phyloP scores from a whole-genome alignment of 2,888 invertebrate genomes.

The Hemistola chrysoprasaria region DNA sequence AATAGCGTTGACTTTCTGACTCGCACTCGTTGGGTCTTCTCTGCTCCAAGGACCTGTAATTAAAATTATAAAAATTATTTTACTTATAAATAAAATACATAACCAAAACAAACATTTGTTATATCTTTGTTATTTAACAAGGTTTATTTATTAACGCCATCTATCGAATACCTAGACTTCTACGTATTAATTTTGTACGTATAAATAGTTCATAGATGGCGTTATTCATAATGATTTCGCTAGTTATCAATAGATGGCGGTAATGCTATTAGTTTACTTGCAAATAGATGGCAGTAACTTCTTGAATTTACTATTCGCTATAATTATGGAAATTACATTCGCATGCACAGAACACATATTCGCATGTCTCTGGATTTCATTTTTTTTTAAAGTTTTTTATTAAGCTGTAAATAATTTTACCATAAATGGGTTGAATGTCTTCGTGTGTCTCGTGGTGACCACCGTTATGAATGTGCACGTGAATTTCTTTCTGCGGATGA shows the following conservation, averaged over 20 bases:
- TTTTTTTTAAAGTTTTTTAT: too few species aligned
- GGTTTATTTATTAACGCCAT: slow-evolving; percentile 29
- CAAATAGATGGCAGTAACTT: slow-evolving; percentile 6
- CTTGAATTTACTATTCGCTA: background rate
- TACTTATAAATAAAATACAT: too few species aligned
- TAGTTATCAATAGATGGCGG: slow-evolving; percentile 21
- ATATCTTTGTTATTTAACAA: too few species aligned
- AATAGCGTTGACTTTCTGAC: slow-evolving; percentile 41
- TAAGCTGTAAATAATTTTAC: too few species aligned
- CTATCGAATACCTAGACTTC: slow-evolving; percentile 24
- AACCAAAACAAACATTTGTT: too few species aligned
- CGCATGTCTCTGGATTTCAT: too few species aligned
- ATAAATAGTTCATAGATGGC: too few species aligned
- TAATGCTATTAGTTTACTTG: background rate
- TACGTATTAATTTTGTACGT: slow-evolving; percentile 4
- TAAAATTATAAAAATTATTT: too few species aligned
- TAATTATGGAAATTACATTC: too few species aligned
- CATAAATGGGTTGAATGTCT: slow-evolving; percentile 35
- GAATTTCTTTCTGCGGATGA: slow-evolving; percentile 64
- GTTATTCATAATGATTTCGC: background rate
- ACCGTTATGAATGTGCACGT: slow-evolving; percentile 71
- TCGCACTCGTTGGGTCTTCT: slow-evolving; percentile 41
- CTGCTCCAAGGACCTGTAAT: slow-evolving; percentile 59
- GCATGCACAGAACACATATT: too few species aligned
- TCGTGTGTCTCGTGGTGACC: slow-evolving; percentile 29